Evolutionary conservation across 2,797 vertebrate genomes (phyloP).

Genomic region (Neosalanx taihuensis): DNA sequence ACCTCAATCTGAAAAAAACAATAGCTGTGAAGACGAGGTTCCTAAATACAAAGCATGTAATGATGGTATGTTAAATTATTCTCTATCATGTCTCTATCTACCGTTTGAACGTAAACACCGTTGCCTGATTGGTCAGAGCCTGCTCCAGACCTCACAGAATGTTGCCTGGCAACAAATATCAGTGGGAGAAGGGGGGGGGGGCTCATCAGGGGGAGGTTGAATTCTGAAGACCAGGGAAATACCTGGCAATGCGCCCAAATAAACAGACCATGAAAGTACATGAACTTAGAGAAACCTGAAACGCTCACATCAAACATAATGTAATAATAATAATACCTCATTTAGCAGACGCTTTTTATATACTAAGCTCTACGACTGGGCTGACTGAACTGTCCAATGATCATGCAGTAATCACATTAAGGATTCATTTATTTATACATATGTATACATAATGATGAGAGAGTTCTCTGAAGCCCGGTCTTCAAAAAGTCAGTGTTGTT

Average conservation of each 20-base stretch:
- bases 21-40: background rate
- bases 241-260: constrained; percentile 72
- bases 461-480: too few species aligned
- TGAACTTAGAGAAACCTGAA: background rate
- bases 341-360: too few species aligned
- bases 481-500: too few species aligned
- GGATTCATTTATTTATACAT: too few species aligned
- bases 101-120: constrained; percentile 57
- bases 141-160: constrained; percentile 51
- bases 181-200: constrained; percentile 42
- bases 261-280: constrained; percentile 60
- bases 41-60: background rate
- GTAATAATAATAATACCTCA: too few species aligned
- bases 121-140: constrained; percentile 61
- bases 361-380: too few species aligned
- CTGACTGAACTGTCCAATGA: too few species aligned
- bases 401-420: too few species aligned
- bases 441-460: too few species aligned
- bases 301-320: too few species aligned
- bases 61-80: background rate
- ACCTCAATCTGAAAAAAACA: background rate
- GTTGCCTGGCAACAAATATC: constrained; percentile 70
- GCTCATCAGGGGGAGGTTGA: constrained; percentile 52
- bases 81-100: constrained; percentile 31
- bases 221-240: constrained; percentile 68